These are phyloP conservation scores for Megathymus violae DNA, from an alignment of 1,140 invertebrate genomes.

Conservation along the genomic window DNA sequence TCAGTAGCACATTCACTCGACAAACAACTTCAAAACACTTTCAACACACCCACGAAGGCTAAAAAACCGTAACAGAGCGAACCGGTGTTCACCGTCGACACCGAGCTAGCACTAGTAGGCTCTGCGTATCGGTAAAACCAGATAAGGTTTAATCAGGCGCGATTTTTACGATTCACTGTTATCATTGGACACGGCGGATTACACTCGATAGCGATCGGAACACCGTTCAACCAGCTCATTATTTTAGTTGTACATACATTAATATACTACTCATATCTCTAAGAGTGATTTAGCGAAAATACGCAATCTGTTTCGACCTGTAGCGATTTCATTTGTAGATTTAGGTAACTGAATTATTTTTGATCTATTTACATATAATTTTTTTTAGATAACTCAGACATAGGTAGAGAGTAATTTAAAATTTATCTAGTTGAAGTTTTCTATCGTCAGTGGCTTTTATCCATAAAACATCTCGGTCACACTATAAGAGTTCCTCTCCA, in stretches of 20 bases:
- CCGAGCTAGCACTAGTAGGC: slow-evolving; percentile 43
- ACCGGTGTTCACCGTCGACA: slow-evolving; percentile 26
- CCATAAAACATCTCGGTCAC: too few species aligned
- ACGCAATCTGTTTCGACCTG: slow-evolving; percentile 13
- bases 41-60: slow-evolving; percentile 12
- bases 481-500: too few species aligned
- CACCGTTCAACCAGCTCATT: slow-evolving; percentile 48
- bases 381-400: too few species aligned
- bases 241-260: slow-evolving; percentile 36
- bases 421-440: too few species aligned
- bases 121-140: slow-evolving; percentile 48
- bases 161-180: slow-evolving; percentile 76
- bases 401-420: too few species aligned
- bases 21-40: not conserved
- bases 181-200: slow-evolving; percentile 77
- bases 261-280: slow-evolving; percentile 20
- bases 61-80: slow-evolving; percentile 23
- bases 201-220: slow-evolving; percentile 73
- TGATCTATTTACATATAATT: too few species aligned
- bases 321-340: slow-evolving; percentile 1
- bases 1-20: slow-evolving; percentile 8
- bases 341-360: not conserved
- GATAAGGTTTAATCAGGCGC: slow-evolving; percentile 70
- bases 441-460: too few species aligned
- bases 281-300: slow-evolving; percentile 24